Base-by-base conservation (phyloP, 1,140 invertebrate species). In the Campoletis sonorensis region DNA sequence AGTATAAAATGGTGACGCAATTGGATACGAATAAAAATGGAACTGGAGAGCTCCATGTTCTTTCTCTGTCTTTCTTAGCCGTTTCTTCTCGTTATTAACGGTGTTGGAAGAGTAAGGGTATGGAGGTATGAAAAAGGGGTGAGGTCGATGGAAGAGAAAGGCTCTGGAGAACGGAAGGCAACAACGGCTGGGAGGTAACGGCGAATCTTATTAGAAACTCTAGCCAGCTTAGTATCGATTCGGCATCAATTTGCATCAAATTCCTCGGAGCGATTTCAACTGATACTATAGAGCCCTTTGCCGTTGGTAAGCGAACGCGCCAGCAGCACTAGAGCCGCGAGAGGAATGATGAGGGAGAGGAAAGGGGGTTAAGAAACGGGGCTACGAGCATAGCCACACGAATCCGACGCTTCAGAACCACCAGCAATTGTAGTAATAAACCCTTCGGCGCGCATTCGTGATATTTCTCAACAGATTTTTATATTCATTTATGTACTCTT, bases 151-250 rank as follows among this genome's bases (percentile, higher is more conserved):
- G 61, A 78, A 2, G 16, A 26, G n/a, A 61, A 61, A 26, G 18
- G 73, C 18, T 61, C 49, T 21, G 61, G 61, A 33, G 37, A 78
- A 51, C 54, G 27, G 27, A 18, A 70, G 40, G 61, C 54, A 78
- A 61, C 76, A 78, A 61, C 27, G 51, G 15, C 27, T 11, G 27
- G 16, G 51, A 16, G 54, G 54, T 54, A 51, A 51, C 49, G 45
- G 21, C 18, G 83, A 87, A 88, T 87, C 86, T 87, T 87, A 87
- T 87, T 87, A 87, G 84, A 87, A 87, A 87, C 86, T 87, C 85
- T 70, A 51, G 84, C 71, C 80, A 79, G 83, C 85, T 86, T 86
- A 85, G 80, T 87, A 87, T 87, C 86, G 86, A 87, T 87, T 87
- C 86, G 81, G 84, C 86, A 88, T 88, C 87, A 87, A 87, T 88